Evolutionary conservation across 2,888 invertebrate species (phyloP), one percentile per base, ranked within the genome.

Genomic region (Vanessa cardui): DNA sequence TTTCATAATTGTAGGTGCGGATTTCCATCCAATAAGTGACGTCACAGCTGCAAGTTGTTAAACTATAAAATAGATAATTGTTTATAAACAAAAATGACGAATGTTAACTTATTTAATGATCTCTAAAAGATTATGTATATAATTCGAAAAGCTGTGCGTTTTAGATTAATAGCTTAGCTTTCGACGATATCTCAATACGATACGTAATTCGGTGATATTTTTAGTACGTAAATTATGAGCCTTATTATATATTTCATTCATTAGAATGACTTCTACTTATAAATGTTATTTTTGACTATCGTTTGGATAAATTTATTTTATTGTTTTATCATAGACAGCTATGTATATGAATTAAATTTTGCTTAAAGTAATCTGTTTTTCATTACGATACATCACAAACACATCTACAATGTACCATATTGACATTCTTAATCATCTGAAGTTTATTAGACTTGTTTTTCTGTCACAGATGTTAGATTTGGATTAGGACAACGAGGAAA

Each of bases 161-260:
- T 69, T 78, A 78, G 74, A 76, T 63, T 71, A 62, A 67, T 84
- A 87, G 83, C 80, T 82, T 84, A 77, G 83, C 82, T 84, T 84
- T 79, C 77, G 83, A 88, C 88, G 88, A 89, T 89, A 90, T 83
- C 80, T 86, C 79, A 81, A 86, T 83, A 83, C 83, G 84, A 91
- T 92, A 92, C 91, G 91, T 92, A 91, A 90, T 87, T 86, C 79
- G 88, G 91, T 92, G 91, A 92, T 92, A 91, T 90, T 87, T 39
- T 86, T 80, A 78, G 82, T 82, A 84, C 83, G 78, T 83, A 72
- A 74, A 79, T 81, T 83, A 81, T 83, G 85, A 89, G 87, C 86
- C 87, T 89, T 88, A 87, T 81, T 84, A 79, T 83, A 80, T 64
- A 64, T 76, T 72, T 75, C 73, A 77, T 78, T 75, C 73, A 63